Evolutionary conservation across 2,888 invertebrate genomes (phyloP).

Genomic region (Diogma glabrata): DNA sequence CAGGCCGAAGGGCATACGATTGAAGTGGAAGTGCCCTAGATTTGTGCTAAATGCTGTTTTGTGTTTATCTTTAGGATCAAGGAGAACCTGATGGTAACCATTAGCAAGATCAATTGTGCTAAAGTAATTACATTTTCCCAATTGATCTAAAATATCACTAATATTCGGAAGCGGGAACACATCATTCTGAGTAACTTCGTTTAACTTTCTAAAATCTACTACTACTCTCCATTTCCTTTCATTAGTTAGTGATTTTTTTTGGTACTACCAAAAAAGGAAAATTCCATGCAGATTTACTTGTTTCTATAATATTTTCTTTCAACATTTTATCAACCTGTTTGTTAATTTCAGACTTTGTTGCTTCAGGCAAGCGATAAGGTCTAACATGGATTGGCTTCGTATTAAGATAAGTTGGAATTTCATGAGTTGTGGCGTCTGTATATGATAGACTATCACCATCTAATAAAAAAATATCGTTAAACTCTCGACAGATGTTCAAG

Average conservation of each 20-base stretch:
- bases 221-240: slow-evolving; percentile 22
- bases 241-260: slow-evolving; percentile 19
- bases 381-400: slow-evolving; percentile 11
- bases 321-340: slow-evolving; percentile 16
- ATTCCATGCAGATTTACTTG: slow-evolving; percentile 17
- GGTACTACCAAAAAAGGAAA: slow-evolving; percentile 21
- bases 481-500: too few species aligned
- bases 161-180: slow-evolving; percentile 20
- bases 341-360: slow-evolving; percentile 13
- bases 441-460: too few species aligned
- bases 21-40: slow-evolving; percentile 19
- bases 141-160: slow-evolving; percentile 15
- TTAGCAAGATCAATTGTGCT: slow-evolving; percentile 17
- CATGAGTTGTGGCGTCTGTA: too few species aligned
- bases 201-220: slow-evolving; percentile 20
- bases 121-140: slow-evolving; percentile 16
- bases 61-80: slow-evolving; percentile 13
- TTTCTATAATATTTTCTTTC: slow-evolving; percentile 5
- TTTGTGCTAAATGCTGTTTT: slow-evolving; percentile 20
- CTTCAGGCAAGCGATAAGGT: slow-evolving; percentile 12
- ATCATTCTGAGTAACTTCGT: slow-evolving; percentile 18
- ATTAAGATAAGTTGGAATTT: too few species aligned
- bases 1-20: slow-evolving; percentile 20
- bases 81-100: slow-evolving; percentile 16
- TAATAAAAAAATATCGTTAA: too few species aligned